Base-by-base conservation (phyloP, 2,113 vertebrate species). In the Marcusenius ussheri region DNA sequence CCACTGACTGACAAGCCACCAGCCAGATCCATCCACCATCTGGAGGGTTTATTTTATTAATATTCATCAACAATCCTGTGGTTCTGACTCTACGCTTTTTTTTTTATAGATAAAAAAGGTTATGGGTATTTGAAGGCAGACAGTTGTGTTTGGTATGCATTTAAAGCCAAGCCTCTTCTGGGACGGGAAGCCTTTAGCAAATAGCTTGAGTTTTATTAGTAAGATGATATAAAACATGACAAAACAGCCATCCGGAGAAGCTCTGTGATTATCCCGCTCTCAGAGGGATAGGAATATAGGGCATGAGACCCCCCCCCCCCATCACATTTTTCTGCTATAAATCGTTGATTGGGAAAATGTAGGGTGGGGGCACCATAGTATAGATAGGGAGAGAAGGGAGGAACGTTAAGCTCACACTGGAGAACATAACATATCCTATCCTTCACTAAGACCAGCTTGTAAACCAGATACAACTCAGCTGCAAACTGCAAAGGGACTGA, bases 171-270 rank as follows among this genome's bases (percentile, higher is more conserved):
- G 91, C 90, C 93, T 95, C 94, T 95, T 95, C 89, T 90, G 94
- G 95, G 94, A 95, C 91, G n/a, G 83, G 90, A 92, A 93, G 93
- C 95, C 94, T 95, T 96, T 95, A 95, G 95, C 95, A 93, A 92
- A 95, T 93, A 93, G 94, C 93, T 94, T 93, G 93, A 91, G 93
- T 95, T 94, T 94, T 94, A 95, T 96, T 95, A 96, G 94, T 95
- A 92, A 94, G 94, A 96, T 95, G 95, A 95, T 95, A 96, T 96
- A 95, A 96, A 96, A 96, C 95, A 95, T 95, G 95, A 96, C 95
- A 96, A 95, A 96, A 95, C 93, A 94, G 93, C 91, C 90, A 93
- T 94, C 95, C 92, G 94, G 93, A 94, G 94, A 95, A 95, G 94
- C 94, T 90, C 21, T 94, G 94, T 95, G 94, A 95, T 94, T 93